Evolutionary conservation across 1,140 invertebrate genomes (phyloP), one percentile per base, ranked within the genome.

Genomic region (Colletes latitarsis): DNA sequence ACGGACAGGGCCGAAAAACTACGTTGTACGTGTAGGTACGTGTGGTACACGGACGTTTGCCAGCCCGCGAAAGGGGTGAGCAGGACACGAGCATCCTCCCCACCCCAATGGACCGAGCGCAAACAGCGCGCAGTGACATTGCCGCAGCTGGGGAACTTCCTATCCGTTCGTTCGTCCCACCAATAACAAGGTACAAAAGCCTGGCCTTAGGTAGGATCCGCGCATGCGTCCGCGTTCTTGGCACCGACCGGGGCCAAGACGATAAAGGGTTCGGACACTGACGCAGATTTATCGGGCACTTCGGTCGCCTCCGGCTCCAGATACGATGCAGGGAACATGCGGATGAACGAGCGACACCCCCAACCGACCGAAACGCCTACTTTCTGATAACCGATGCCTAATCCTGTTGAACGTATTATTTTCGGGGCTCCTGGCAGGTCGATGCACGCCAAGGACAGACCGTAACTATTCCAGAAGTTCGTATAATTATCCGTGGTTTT

Each of bases 51-150:
- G 15, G 15, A 64, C 49, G 46, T 6, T 49, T 15, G 52, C 41
- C 4, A 17, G 21, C 3, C 8, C 52, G 3, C 21, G n/a, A 60
- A 19, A 14, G n/a, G 46, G 19, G 19, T 52, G 72, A 55, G 55
- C 14, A 74, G 49, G 60, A 75, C 41, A 68, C 49, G 77, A 81
- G 71, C 71, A 62, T 19, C 21, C 66, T 3, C 4, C 81, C 77
- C 75, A 83, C 75, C 19, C 75, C 43, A n/a, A 6, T 10, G 64
- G 68, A 21, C 55, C 77, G 63, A 77, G 66, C 72, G 72, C 67
- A 82, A 85, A 83, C 83, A 85, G 21, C 81, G 82, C 86, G 85
- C 83, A 88, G 82, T 87, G 82, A 89, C 84, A 87, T 76, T 81
- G 82, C 81, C 80, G 83, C 79, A 87, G 75, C 77, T 81, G 77